Conservation (phyloP, 2,113 vertebrate species). For the Tenrec ecaudatus region DNA sequence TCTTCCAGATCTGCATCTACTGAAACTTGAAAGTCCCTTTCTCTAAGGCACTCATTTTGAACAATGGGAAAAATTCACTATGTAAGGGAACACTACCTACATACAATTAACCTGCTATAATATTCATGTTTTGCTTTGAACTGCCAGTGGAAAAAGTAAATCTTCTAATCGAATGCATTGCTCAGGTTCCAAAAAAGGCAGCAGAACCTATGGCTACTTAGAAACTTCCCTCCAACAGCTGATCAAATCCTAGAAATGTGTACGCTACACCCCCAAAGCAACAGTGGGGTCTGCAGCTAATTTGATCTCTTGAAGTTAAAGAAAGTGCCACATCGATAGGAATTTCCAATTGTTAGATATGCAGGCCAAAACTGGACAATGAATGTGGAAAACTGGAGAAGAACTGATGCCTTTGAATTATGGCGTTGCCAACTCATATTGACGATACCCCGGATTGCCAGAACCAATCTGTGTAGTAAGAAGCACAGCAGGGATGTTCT, state of each 20-base stretch:
- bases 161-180: slow-evolving; percentile 49
- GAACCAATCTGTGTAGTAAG: no score
- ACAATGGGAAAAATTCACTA: neutral
- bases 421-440: no score
- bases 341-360: no score
- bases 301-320: neutral
- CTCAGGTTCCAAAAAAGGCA: neutral
- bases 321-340: no score
- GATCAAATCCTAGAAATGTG: neutral
- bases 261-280: neutral
- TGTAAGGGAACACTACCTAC: slow-evolving; percentile 68
- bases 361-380: no score
- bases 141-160: slow-evolving; percentile 47
- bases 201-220: neutral
- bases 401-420: no score
- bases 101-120: slow-evolving; percentile 64
- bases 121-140: slow-evolving; percentile 54
- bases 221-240: neutral
- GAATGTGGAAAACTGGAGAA: no score
- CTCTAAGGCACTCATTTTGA: neutral
- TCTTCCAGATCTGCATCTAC: neutral
- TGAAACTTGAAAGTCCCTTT: neutral
- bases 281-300: neutral
- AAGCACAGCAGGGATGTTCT: no score
- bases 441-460: no score